Evolutionary conservation across 2,888 invertebrate species (phyloP), one percentile per base, ranked within the genome.

Genomic region (Lepidochrysops patricia): DNA sequence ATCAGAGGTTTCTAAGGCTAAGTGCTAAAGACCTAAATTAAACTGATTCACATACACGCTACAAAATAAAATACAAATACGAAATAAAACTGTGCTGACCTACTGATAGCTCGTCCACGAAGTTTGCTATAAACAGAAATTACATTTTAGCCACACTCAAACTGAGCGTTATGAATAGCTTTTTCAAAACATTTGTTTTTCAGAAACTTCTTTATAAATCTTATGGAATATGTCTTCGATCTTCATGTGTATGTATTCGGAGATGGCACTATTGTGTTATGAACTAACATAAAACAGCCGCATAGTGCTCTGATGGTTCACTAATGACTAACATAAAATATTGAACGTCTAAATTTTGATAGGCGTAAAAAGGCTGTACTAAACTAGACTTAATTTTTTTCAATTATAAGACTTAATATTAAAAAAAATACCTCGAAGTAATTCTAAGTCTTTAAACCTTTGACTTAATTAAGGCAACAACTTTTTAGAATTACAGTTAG

Each of bases 31-130:
- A 54, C 54, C 54, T 32, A 60, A 54, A 57, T 25, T 54, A 61
- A 29, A 32, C 26, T 50, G 57, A 59, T 37, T 61, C 43, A 62
- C 43, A 37, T 60, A 64, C 34, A 62, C 62, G 65, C 63, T 64
- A 63, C 61, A 63, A 62, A n/a, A 60, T 29, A 50, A 52, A 60
- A 61, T 60, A 63, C 61, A 61, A 25, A 52, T 59, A 61, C 59
- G 54, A 56, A 60, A 60, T 60, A 62, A 65, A 71, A 75, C 74
- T 77, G 89, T 90, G 91, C 92, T 93, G 92, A 94, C 94, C 94
- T 94, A 93, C 92, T 93, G 84, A 94, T 87, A 87, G 91, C 93
- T 91, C 94, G 94, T 91, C 95, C 95, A 86, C 93, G 94, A 75
- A 94, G 94, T 92, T 93, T 93, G 92, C 95, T 94, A 91, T 89